These are phyloP conservation scores for Leuciscus waleckii DNA, from an alignment of 2,797 vertebrate genomes.

Conservation along the genomic window DNA sequence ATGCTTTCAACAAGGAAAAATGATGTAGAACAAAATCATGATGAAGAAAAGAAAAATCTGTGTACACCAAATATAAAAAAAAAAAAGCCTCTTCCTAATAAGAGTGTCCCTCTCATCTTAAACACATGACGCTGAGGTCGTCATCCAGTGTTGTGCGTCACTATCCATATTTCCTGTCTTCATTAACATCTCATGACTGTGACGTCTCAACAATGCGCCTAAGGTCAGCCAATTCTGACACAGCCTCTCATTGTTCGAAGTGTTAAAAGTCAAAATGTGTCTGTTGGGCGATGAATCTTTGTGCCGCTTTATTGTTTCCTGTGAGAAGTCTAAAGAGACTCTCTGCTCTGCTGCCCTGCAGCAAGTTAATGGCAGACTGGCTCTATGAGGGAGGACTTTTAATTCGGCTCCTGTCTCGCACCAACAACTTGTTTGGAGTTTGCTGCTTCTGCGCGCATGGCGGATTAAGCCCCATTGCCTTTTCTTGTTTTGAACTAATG, in stretches of 20 bases:
- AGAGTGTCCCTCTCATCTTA: background rate
- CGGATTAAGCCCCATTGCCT: constrained; percentile 99
- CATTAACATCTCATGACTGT: constrained; percentile 16
- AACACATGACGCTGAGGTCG: constrained; percentile 1
- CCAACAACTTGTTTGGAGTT: constrained; percentile 99
- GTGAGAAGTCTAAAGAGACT: constrained; percentile 79
- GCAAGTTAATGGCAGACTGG: constrained; percentile 98
- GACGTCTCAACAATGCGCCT: constrained; percentile 14
- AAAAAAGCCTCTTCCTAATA: background rate
- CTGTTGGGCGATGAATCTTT: constrained; percentile 73
- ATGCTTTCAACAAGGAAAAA: background rate
- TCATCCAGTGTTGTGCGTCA: constrained; percentile 12
- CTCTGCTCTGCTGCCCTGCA: constrained; percentile 85
- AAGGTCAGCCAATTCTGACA: constrained; percentile 2
- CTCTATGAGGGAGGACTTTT: constrained; percentile 99
- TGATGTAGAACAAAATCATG: background rate
- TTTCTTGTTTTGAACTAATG: constrained; percentile 99
- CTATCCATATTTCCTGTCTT: constrained; percentile 7
- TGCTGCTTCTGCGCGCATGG: constrained; percentile 99
- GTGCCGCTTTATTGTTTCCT: constrained; percentile 79
- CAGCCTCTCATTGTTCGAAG: constrained; percentile 65
- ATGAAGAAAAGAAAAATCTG: background rate
- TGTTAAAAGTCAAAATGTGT: constrained; percentile 66
- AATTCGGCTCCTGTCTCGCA: constrained; percentile 99
- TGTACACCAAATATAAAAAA: background rate